Evolutionary conservation across 2,888 invertebrate species (phyloP).

Genomic region (Xylocampa areola): DNA sequence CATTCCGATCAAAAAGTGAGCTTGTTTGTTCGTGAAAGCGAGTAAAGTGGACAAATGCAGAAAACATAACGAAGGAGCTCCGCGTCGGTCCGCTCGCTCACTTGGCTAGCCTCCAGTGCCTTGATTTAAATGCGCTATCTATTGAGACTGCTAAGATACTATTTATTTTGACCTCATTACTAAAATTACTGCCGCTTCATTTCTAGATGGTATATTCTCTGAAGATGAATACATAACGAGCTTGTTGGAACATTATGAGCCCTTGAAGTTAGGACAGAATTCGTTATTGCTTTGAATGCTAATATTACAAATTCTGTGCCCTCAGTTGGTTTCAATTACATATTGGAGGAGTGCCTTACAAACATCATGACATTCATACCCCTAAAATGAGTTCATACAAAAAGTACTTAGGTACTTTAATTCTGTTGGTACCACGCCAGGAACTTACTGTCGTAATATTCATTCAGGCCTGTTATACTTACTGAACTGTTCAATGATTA

Average conservation of each 20-base stretch:
- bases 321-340: not conserved
- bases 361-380: not conserved
- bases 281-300: no score
- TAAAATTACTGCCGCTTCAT: slow-evolving; percentile 46
- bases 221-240: slow-evolving; percentile 5
- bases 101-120: slow-evolving; percentile 81
- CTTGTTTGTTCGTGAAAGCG: slow-evolving; percentile 84
- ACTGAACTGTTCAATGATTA: not conserved
- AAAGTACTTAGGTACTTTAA: no score
- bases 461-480: not conserved
- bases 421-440: slow-evolving; percentile 2
- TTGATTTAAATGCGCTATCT: slow-evolving; percentile 82
- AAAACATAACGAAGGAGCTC: slow-evolving; percentile 77
- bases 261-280: not conserved
- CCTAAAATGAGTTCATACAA: no score
- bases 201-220: slow-evolving; percentile 19
- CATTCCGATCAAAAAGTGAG: slow-evolving; percentile 79
- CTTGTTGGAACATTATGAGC: slow-evolving; percentile 1
- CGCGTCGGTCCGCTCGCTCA: slow-evolving; percentile 61
- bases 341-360: not conserved
- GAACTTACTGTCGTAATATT: not conserved
- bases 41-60: slow-evolving; percentile 83
- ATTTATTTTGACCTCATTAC: slow-evolving; percentile 62
- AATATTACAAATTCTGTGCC: not conserved
- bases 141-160: slow-evolving; percentile 67